phyloP scores from a whole-genome alignment of 2,888 invertebrate genomes.

The Erebia palarica region DNA sequence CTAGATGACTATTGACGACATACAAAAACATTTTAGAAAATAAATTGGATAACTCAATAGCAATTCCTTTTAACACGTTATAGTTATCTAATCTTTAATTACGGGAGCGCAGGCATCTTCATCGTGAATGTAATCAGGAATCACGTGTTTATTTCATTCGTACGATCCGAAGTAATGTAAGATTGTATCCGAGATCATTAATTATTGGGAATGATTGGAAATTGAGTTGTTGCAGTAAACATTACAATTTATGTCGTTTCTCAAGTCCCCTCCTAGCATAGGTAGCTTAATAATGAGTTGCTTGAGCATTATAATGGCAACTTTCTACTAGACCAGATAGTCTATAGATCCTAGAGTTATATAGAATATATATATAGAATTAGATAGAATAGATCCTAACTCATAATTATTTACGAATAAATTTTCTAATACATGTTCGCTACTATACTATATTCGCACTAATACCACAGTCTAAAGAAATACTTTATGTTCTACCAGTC shows the following conservation, averaged over 20 bases:
- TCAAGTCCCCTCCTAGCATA: not conserved
- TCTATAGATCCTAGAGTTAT: no score
- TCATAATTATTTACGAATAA: constrained; percentile 11
- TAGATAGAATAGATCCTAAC: constrained; percentile 8
- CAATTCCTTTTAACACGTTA: constrained; percentile 4
- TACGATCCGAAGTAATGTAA: constrained; percentile 37
- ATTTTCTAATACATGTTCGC: not conserved
- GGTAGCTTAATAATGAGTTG: constrained; percentile 11
- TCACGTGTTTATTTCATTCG: constrained; percentile 41
- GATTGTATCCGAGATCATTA: constrained; percentile 41
- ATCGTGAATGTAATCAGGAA: constrained; percentile 40
- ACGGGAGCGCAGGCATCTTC: constrained; percentile 41
- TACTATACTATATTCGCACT: not conserved
- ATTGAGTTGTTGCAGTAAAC: constrained; percentile 40
- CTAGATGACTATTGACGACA: no score
- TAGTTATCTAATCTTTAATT: constrained; percentile 41
- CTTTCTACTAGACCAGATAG: constrained; percentile 11
- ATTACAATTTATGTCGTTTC: constrained; percentile 35
- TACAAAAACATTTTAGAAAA: no score
- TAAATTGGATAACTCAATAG: not conserved
- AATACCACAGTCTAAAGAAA: no score
- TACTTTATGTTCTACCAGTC: no score
- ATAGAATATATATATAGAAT: no score
- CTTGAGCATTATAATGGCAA: constrained; percentile 7
- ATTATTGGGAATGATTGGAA: constrained; percentile 41